These are phyloP conservation scores for Pseudoips prasinana DNA, from an alignment of 2,888 invertebrate genomes.

Conservation along the genomic window DNA sequence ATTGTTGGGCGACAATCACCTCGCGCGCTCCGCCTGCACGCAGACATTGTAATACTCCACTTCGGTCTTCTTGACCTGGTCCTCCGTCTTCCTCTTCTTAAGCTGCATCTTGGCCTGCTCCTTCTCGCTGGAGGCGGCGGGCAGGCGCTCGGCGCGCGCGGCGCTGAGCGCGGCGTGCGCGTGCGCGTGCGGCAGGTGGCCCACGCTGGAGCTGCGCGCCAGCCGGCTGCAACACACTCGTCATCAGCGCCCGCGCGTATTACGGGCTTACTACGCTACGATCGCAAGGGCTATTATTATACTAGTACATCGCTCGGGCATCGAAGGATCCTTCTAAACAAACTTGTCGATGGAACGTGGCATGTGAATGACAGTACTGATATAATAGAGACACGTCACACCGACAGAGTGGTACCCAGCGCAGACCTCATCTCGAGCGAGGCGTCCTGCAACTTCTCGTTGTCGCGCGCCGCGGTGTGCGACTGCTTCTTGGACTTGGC, in stretches of 20 bases:
- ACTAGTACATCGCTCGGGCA: conserved; percentile 34
- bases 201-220: conserved; percentile 80
- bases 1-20: conserved; percentile 82
- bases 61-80: conserved; percentile 94
- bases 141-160: conserved; percentile 63
- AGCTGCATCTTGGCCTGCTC: conserved; percentile 90
- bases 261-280: too few species aligned
- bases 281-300: too few species aligned
- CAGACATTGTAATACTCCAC: conserved; percentile 96
- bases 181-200: conserved; percentile 81
- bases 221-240: conserved; percentile 57
- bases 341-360: conserved; percentile 24
- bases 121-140: conserved; percentile 72
- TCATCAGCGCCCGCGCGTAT: too few species aligned
- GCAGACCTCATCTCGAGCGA: too few species aligned
- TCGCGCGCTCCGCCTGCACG: conserved; percentile 93
- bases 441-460: conserved; percentile 94
- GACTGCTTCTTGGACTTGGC: conserved; percentile 95
- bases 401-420: too few species aligned
- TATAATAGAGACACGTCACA: too few species aligned
- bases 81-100: conserved; percentile 94
- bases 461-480: conserved; percentile 92
- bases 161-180: conserved; percentile 71
- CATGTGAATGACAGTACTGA: too few species aligned
- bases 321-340: conserved; percentile 63